These are phyloP conservation scores for Lucilia cuprina DNA, from an alignment of 1,140 invertebrate species.

Conservation along the genomic window DNA sequence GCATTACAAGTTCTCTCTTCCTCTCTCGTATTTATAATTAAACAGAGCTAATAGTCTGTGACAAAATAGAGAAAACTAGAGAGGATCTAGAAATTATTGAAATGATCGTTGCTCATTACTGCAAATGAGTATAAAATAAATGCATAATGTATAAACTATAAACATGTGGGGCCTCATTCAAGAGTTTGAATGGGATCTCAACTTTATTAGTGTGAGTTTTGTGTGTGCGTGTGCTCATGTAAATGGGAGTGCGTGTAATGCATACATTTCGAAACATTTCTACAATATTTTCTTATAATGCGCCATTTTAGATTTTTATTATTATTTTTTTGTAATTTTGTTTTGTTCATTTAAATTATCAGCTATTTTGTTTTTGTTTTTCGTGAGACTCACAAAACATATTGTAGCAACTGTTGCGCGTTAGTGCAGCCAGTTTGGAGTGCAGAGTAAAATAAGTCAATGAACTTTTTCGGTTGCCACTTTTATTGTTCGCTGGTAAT, in stretches of 20 bases:
- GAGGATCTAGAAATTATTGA: not conserved
- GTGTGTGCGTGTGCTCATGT: not conserved
- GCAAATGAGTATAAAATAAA: slow-evolving; percentile 20
- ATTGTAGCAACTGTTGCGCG: slow-evolving; percentile 28
- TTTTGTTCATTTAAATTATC: slow-evolving; percentile 1
- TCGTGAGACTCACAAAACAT: not conserved
- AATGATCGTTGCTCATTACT: not conserved
- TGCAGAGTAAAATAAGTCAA: not conserved
- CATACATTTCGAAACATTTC: slow-evolving; percentile 12
- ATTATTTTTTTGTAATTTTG: not conserved
- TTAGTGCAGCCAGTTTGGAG: slow-evolving; percentile 1
- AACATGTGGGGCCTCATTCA: not conserved
- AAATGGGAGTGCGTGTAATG: not conserved
- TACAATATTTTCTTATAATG: not conserved
- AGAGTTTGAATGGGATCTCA: not conserved
- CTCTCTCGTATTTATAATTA: too few relatives aligned
- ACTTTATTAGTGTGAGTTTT: not conserved
- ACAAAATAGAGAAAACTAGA: too few relatives aligned
- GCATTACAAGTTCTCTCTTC: too few relatives aligned
- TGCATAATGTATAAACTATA: not conserved
- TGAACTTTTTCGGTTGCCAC: slow-evolving; percentile 32
- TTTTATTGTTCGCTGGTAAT: not conserved
- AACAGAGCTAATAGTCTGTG: too few relatives aligned
- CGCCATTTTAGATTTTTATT: slow-evolving; percentile 23
- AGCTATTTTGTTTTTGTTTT: not conserved